Percentiles rank a stretch among this genome's conserved stretches.
phyloP scores from a whole-genome alignment of 92 coral and sea anemone species.

The Nematostella vectensis region DNA sequence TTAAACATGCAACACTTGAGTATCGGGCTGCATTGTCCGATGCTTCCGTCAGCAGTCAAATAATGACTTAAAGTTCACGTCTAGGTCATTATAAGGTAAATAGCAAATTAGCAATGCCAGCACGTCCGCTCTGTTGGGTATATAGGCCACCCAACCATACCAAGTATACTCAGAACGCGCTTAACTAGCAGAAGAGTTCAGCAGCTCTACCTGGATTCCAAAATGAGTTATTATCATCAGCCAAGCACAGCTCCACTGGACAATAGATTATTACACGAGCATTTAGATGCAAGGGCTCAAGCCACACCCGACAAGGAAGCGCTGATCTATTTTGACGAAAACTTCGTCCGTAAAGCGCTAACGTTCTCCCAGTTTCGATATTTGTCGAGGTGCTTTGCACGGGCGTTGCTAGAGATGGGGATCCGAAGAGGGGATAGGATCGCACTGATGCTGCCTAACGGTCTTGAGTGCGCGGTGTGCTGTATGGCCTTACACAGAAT shows the following conservation, averaged over 20 bases:
- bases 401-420: slow-evolving; percentile 8
- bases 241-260: slow-evolving; percentile 19
- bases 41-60: too few relatives aligned
- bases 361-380: slow-evolving; percentile 8
- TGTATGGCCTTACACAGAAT: slow-evolving; percentile 15
- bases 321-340: slow-evolving; percentile 13
- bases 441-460: slow-evolving; percentile 9
- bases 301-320: slow-evolving; percentile 10
- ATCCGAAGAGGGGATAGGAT: slow-evolving; percentile 12
- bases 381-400: slow-evolving; percentile 8
- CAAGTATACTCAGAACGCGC: too few relatives aligned
- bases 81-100: too few relatives aligned
- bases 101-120: too few relatives aligned
- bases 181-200: too few relatives aligned
- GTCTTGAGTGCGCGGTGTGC: slow-evolving; percentile 12
- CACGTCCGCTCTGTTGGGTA: too few relatives aligned
- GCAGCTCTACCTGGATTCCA: too few relatives aligned
- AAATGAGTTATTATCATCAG: slow-evolving; percentile 23
- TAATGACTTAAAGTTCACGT: too few relatives aligned
- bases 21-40: too few relatives aligned
- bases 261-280: slow-evolving; percentile 10
- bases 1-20: too few relatives aligned
- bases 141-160: too few relatives aligned
- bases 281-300: slow-evolving; percentile 4
- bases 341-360: background rate